Evolutionary conservation across 2,888 invertebrate genomes (phyloP).

Genomic region (Celastrina argiolus): DNA sequence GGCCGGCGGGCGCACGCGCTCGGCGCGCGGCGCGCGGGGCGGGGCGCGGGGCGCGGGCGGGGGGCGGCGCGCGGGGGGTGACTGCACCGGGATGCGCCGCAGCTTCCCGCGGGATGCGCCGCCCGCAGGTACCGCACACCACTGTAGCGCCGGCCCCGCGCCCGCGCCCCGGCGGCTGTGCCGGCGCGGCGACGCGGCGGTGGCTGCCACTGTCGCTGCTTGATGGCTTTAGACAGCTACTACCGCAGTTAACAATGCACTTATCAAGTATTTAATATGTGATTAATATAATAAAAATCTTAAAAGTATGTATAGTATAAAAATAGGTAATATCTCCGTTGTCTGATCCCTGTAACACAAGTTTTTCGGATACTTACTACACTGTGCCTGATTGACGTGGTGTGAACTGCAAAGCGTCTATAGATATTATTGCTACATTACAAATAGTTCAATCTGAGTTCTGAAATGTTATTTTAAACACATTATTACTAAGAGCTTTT

Average conservation of each 20-base stretch:
- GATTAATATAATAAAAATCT: no score
- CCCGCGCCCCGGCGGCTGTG: constrained; percentile 34
- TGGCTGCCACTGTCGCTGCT: neutral
- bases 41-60: constrained; percentile 51
- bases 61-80: constrained; percentile 51
- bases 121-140: constrained; percentile 51
- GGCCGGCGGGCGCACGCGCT: constrained; percentile 75
- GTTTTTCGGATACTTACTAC: no score
- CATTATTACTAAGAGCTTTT: neutral
- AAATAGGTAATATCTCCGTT: no score
- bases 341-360: no score
- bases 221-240: neutral
- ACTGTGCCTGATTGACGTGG: no score
- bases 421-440: no score
- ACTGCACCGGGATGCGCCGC: constrained; percentile 63
- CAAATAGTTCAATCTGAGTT: no score
- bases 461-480: no score
- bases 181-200: constrained; percentile 23
- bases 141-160: constrained; percentile 26
- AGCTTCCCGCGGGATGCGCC: constrained; percentile 48
- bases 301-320: no score
- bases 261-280: no score
- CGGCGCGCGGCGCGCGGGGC: constrained; percentile 45
- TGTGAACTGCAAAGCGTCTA: no score
- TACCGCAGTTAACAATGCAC: neutral